phyloP scores from a whole-genome alignment of 2,113 vertebrate genomes.

The Probosciger aterrimus region DNA sequence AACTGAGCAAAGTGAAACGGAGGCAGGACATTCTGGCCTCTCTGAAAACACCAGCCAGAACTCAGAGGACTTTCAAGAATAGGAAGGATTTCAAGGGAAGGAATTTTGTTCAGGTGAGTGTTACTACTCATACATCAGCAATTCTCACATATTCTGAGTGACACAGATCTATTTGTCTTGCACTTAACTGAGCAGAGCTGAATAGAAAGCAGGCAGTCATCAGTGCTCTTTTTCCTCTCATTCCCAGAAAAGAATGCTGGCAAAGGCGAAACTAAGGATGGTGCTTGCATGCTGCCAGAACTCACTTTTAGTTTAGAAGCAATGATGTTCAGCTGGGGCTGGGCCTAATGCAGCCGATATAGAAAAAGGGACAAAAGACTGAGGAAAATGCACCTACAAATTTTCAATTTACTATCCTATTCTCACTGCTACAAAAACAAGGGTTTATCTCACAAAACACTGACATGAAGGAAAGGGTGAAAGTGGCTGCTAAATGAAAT shows the following conservation, averaged over 20 bases:
- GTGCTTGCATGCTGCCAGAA: not conserved
- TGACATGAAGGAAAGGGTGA: not conserved
- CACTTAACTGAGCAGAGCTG: not conserved
- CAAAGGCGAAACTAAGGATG: not conserved
- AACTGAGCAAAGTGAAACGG: not conserved
- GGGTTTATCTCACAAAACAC: not conserved
- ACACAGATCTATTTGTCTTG: not conserved
- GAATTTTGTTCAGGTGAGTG: not conserved
- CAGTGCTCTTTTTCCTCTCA: not conserved
- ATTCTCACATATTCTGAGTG: not conserved
- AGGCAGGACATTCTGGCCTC: not conserved
- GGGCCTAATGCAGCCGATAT: not conserved
- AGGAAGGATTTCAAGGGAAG: not conserved
- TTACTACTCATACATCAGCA: not conserved
- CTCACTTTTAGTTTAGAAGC: not conserved
- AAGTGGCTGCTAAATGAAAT: conserved; percentile 15
- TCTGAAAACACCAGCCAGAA: not conserved
- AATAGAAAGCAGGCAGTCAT: not conserved
- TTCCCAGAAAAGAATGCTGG: not conserved
- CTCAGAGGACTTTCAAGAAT: not conserved
- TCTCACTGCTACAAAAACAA: conserved; percentile 16
- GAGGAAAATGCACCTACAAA: not conserved
- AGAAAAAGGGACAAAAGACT: not conserved
- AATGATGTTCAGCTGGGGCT: not conserved
- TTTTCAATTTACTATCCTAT: not conserved